phyloP scores from a whole-genome alignment of 1,140 invertebrate species.

The Rhynchophorus ferrugineus region DNA sequence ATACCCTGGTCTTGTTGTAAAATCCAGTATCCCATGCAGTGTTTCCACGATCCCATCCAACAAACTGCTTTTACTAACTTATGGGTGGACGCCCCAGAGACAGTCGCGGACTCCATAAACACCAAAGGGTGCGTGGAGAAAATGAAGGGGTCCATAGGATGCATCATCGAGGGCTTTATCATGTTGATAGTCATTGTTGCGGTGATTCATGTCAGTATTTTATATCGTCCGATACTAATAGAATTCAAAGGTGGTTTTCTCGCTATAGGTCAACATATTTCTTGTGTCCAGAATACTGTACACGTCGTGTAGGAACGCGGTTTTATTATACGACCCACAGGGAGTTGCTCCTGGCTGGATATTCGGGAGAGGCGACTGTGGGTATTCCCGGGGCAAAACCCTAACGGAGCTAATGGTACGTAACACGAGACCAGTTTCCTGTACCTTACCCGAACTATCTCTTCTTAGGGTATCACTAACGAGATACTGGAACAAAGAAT shows the following conservation, averaged over 20 bases:
- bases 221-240: too few species aligned
- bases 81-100: conserved; percentile 33
- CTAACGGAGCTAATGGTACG: conserved; percentile 28
- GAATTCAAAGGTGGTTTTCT: too few species aligned
- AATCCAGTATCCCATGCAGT: conserved; percentile 36
- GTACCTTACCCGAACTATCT: not conserved
- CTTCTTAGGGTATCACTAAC: conserved; percentile 13
- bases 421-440: not conserved
- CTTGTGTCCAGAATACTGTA: conserved; percentile 33
- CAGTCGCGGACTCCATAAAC: conserved; percentile 32
- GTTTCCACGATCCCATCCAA: conserved; percentile 39
- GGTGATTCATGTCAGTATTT: conserved; percentile 23
- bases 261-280: conserved; percentile 25
- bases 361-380: conserved; percentile 32
- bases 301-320: conserved; percentile 37
- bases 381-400: conserved; percentile 28
- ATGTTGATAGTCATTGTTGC: conserved; percentile 18
- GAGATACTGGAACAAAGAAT: conserved; percentile 16
- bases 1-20: conserved; percentile 39
- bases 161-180: conserved; percentile 19
- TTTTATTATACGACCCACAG: conserved; percentile 29
- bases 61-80: conserved; percentile 31
- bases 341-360: conserved; percentile 38
- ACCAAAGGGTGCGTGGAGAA: conserved; percentile 33
- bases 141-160: conserved; percentile 31